Conservation (phyloP, 2,113 vertebrate genomes). For the Rostratula benghalensis region DNA sequence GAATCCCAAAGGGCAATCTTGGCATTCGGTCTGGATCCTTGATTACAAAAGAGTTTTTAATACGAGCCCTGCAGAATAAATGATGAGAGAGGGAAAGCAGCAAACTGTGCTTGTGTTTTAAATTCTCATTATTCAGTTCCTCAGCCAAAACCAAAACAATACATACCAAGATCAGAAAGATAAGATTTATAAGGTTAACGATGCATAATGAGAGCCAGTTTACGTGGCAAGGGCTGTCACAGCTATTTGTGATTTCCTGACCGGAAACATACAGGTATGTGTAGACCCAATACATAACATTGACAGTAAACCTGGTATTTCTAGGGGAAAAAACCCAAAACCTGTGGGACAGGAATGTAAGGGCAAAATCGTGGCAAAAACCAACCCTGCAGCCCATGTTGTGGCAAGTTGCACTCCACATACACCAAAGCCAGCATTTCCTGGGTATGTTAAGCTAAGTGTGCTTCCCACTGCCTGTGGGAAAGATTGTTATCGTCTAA, state of each 20-base stretch:
- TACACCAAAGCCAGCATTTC: not conserved
- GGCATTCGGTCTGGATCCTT: not conserved
- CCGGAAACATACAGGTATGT: rapidly evolving
- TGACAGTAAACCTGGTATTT: not conserved
- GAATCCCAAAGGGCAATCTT: not conserved
- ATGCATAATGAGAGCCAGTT: not conserved
- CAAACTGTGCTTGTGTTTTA: not conserved
- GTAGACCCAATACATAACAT: not conserved
- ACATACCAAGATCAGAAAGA: not conserved
- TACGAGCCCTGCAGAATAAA: not conserved
- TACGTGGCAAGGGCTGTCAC: not conserved
- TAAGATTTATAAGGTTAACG: not conserved
- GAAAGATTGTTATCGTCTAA: not conserved
- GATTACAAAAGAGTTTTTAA: not conserved
- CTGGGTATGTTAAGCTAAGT: not conserved
- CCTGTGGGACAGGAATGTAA: too few species aligned
- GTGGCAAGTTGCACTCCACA: not conserved
- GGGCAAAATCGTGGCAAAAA: too few species aligned
- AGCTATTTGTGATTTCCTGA: not conserved
- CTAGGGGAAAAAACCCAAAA: too few species aligned
- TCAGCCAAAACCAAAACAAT: not conserved
- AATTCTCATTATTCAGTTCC: not conserved
- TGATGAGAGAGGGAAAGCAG: not conserved
- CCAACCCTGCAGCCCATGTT: not conserved
- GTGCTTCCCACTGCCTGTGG: not conserved